Conservation (phyloP, 2,113 vertebrate genomes). For the Atrichornis clamosus region DNA sequence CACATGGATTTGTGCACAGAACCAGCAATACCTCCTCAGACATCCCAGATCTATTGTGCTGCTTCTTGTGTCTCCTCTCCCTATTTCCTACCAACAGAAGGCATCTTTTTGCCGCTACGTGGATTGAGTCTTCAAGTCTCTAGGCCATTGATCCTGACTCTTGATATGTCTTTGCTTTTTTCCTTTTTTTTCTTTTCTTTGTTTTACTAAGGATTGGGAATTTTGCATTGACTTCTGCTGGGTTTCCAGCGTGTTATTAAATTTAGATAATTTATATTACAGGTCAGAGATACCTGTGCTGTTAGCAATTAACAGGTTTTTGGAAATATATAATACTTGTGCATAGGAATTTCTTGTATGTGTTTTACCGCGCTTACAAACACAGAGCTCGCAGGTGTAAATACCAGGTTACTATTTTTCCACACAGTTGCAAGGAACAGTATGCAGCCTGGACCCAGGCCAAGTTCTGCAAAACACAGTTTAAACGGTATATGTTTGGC, state of each 20-base stretch:
- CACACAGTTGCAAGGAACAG: background rate
- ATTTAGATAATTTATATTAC: background rate
- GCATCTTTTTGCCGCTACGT: background rate
- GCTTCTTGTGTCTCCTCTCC: background rate
- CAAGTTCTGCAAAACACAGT: background rate
- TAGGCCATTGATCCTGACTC: background rate
- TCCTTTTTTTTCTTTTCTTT: background rate
- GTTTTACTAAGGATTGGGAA: background rate
- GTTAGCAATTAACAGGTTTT: background rate
- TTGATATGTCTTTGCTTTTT: background rate
- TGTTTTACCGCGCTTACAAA: background rate
- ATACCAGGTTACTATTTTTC: background rate
- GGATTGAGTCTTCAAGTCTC: background rate
- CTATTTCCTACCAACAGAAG: background rate
- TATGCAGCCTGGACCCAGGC: background rate
- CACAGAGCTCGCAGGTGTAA: background rate
- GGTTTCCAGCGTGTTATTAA: background rate
- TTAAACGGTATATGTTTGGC: background rate
- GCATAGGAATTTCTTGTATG: background rate
- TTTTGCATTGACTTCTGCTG: background rate
- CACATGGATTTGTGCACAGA: background rate
- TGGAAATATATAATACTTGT: fast-evolving
- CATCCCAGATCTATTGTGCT: background rate
- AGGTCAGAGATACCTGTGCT: background rate
- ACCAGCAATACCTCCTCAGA: background rate